A percentile compares a stretch with the other conserved stretches of the same genome.
Evolutionary conservation across 2,888 invertebrate species (phyloP).

Genomic region (Drosophila flavopinicola): DNA sequence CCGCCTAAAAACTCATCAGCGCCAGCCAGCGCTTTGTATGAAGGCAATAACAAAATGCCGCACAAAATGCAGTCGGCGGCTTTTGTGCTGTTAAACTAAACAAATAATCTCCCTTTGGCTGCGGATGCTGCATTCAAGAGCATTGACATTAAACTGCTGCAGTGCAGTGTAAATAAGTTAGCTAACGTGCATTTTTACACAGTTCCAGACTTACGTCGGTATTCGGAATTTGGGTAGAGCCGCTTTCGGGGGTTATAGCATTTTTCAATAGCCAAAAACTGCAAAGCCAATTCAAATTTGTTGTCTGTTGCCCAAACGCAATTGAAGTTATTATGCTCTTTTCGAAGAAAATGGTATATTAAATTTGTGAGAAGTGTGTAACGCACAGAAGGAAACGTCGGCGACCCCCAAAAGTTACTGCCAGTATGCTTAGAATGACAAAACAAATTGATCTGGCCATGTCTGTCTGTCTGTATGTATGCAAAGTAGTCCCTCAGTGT

Average conservation of each 20-base stretch:
- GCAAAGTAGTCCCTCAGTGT: no score
- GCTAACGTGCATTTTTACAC: slow-evolving; percentile 1
- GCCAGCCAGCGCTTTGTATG: slow-evolving; percentile 29
- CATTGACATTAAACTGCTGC: slow-evolving; percentile 46
- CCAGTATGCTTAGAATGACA: no score
- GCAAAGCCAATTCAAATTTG: not conserved
- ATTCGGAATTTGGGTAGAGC: not conserved
- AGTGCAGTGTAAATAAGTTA: slow-evolving; percentile 56
- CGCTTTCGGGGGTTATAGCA: not conserved
- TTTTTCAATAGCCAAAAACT: not conserved
- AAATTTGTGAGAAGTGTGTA: no score
- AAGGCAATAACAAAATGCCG: slow-evolving; percentile 51
- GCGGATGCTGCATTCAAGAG: slow-evolving; percentile 53
- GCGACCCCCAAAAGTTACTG: no score
- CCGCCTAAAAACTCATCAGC: slow-evolving; percentile 40
- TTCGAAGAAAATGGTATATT: not conserved
- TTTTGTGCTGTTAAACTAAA: slow-evolving; percentile 33
- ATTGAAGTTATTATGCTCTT: not conserved
- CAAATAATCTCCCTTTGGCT: slow-evolving; percentile 32
- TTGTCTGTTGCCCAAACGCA: no score
- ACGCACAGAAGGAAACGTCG: no score
- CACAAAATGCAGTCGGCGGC: slow-evolving; percentile 6
- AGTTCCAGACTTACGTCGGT: not conserved
- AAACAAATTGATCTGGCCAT: no score
- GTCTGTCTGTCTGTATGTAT: no score